Base-by-base conservation (phyloP, 2,888 invertebrate species). In the Hipparchia semele region DNA sequence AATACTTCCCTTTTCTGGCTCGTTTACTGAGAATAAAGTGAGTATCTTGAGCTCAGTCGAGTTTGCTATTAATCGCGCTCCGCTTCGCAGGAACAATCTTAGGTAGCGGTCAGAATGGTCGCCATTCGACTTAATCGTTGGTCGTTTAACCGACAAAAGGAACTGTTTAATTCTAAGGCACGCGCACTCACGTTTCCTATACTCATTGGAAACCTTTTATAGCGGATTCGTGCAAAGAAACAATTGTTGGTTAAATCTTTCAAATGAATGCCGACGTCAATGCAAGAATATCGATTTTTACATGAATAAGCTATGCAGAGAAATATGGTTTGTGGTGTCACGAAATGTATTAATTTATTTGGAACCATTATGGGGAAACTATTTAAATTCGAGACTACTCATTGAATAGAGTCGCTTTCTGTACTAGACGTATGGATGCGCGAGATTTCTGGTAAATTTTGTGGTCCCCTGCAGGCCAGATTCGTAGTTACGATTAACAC, bases 121-220 rank as follows among this genome's bases (percentile, higher is more conserved):
- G 82, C 79, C 85, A 83, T 86, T 84, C 80, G 81, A 83, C 83
- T 84, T 88, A 87, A 90, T 89, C 87, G 85, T 83, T 77, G 76
- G 83, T 84, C 86, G 85, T 87, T 89, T 88, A 84, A 86, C 83
- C 80, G 86, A 91, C 92, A 90, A 92, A 91, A 88, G 90, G 84
- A 87, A 86, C 88, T 90, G 86, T 87, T 92, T 91, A 88, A 92
- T 93, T 90, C 90, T 84, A 79, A 82, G 85, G 89, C 93, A 92
- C 91, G 93, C 86, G 86, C 87, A 83, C 83, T 80, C 81, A 81
- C 84, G 83, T 87, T 86, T 86, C 84, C 83, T 82, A 39, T 39
- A 83, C 81, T 83, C 81, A 84, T 86, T 85, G 80, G 81, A 82
- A 80, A 81, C 80, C 80, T 82, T 84, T 86, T 84, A 82, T 82